Conservation (phyloP, 2,113 vertebrate species). For the Erpornis zantholeuca region DNA sequence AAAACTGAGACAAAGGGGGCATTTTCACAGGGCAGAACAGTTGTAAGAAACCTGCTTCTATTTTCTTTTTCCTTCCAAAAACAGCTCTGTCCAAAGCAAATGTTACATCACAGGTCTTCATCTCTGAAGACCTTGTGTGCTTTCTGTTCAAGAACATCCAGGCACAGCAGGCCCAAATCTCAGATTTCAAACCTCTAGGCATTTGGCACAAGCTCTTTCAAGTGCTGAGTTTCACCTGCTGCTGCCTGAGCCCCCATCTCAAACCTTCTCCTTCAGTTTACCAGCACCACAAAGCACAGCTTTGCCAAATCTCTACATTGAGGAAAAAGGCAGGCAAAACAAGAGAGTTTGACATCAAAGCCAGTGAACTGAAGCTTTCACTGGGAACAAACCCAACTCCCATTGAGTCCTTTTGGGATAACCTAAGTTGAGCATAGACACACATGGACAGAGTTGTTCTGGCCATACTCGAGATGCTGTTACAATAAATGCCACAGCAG, state of each 20-base stretch:
- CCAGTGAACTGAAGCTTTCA: background rate
- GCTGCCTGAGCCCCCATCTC: background rate
- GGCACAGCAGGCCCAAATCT: background rate
- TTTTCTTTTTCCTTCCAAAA: background rate
- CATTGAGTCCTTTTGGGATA: background rate
- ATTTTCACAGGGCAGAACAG: background rate
- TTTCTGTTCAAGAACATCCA: background rate
- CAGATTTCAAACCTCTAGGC: background rate
- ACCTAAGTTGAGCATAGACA: background rate
- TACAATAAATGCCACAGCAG: background rate
- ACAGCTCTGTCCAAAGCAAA: background rate
- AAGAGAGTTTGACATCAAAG: background rate
- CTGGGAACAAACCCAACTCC: background rate
- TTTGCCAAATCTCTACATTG: accelerated
- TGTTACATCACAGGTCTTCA: background rate
- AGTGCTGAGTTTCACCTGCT: background rate
- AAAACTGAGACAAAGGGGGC: background rate
- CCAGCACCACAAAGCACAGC: background rate
- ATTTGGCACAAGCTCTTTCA: background rate
- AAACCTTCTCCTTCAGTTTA: background rate
- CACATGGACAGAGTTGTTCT: background rate
- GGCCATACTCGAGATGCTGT: background rate
- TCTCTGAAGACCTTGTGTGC: background rate
- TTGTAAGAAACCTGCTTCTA: background rate
- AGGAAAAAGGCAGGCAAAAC: background rate